Base-by-base conservation (phyloP, 2,113 vertebrate genomes). In the Anoplopoma fimbria region DNA sequence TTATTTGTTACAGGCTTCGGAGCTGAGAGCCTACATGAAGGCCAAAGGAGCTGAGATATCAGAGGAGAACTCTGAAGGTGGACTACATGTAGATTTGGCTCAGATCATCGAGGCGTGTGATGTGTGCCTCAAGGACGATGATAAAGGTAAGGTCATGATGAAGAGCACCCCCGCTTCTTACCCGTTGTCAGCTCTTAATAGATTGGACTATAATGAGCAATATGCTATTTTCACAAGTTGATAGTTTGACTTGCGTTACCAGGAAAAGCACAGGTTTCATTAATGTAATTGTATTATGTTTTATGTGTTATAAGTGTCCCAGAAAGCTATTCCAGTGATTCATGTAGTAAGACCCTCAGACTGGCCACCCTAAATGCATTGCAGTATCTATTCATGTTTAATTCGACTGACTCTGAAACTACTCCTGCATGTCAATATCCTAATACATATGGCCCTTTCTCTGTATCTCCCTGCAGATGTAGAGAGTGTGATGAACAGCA, bases 401-500 rank as follows among this genome's bases (percentile, higher is more conserved):
- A 25, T 55, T 55, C 4, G 9, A 25, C 51, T 55, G 5, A 51
- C 33, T n/a, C 27, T 33, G 7, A 36, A 63, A 29, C 25, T 58
- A 19, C 27, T 58, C 21, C 33, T 36, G 7, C 13, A 25, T 27
- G 36, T 27, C 62, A 65, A 6, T 42, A 17, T 65, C 8, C 3
- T 25, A 15, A 34, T 13, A 0, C 53, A 49, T 2, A 6, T 13
- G 15, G 0, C 23, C 13, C 12, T 36, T 7, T 69, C 0, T 79
- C 9, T 71, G 6, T 77, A 0, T 77, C 1, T 29, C 42, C 79
- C 27, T 91, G 69, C 92, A 99, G 98, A 99, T 95, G 97, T 99
- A 17, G 97, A 99, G 95, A 99, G 97, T 1, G 97, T 97, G 83
- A 98, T 99, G 98, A 99, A 99, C 95, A 99, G 98, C 9, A 97